Evolutionary conservation across 2,113 vertebrate genomes (phyloP).

Genomic region (Oryzias woworae): DNA sequence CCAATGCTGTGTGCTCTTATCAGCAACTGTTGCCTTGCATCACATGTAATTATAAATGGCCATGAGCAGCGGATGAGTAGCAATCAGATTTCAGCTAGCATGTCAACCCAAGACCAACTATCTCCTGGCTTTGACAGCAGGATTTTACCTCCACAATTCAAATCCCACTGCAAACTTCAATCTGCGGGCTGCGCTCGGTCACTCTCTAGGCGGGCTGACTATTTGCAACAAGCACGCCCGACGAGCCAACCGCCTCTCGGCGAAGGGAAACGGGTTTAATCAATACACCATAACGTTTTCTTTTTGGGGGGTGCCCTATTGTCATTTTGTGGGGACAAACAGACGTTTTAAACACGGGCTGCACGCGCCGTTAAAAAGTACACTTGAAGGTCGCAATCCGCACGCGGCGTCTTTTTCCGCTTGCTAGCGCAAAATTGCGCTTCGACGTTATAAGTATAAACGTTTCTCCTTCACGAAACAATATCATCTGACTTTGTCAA

Average conservation of each 20-base stretch:
- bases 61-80: conserved; percentile 95
- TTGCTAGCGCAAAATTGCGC: conserved; percentile 39
- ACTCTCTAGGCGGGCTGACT: conserved; percentile 79
- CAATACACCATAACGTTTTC: background rate
- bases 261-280: background rate
- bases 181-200: conserved; percentile 79
- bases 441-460: conserved; percentile 26
- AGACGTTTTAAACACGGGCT: conserved; percentile 7
- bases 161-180: conserved; percentile 96
- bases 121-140: conserved; percentile 99
- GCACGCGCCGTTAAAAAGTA: conserved; percentile 8
- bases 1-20: conserved; percentile 79
- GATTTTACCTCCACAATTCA: conserved; percentile 99
- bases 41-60: conserved; percentile 99
- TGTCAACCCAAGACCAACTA: conserved; percentile 99
- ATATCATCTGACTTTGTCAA: background rate
- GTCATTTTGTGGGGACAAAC: background rate
- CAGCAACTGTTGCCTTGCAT: conserved; percentile 95
- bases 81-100: conserved; percentile 99
- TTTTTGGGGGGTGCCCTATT: too few relatives aligned
- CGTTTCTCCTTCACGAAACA: background rate
- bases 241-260: conserved; percentile 1
- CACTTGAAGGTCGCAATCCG: conserved; percentile 1
- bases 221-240: conserved; percentile 72
- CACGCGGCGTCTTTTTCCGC: conserved; percentile 39